phyloP scores from a whole-genome alignment of 2,888 invertebrate species.

The Torymus aiolomorphi region DNA sequence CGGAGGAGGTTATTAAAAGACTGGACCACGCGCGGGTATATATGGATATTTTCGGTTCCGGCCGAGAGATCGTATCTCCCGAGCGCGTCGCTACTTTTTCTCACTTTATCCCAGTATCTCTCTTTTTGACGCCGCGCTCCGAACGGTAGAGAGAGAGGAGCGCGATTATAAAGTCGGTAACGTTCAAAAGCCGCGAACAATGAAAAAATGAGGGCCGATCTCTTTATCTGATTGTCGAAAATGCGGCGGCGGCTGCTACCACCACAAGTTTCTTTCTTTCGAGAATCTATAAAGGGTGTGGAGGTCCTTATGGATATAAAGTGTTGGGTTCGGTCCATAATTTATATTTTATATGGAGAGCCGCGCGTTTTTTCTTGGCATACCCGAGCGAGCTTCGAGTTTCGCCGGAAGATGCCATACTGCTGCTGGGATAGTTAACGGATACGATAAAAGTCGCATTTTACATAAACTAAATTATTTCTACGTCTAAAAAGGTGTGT shows the following conservation, averaged over 20 bases:
- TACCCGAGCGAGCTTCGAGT: background rate
- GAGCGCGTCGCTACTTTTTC: constrained; percentile 39
- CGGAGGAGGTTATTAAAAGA: constrained; percentile 3
- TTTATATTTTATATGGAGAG: constrained; percentile 35
- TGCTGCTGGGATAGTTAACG: background rate
- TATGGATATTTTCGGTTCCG: constrained; percentile 24
- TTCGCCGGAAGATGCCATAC: background rate
- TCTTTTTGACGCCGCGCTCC: constrained; percentile 18
- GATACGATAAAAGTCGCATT: constrained; percentile 10
- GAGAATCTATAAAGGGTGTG: background rate
- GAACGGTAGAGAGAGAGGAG: background rate
- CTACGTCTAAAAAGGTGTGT: no score
- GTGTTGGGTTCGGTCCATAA: constrained; percentile 13
- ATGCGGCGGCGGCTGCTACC: background rate
- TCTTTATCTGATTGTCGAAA: constrained; percentile 34
- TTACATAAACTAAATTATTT: constrained; percentile 29
- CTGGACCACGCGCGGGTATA: constrained; percentile 4
- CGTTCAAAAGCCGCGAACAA: constrained; percentile 30
- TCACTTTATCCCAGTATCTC: constrained; percentile 44
- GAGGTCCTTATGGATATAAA: constrained; percentile 7
- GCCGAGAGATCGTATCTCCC: constrained; percentile 25
- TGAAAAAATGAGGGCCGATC: constrained; percentile 38
- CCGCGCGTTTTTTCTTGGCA: constrained; percentile 11
- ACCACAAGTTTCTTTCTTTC: background rate
- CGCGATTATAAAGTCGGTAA: constrained; percentile 15